These are phyloP conservation scores for Ostrea edulis DNA, from an alignment of 1,140 invertebrate species.

Conservation along the genomic window DNA sequence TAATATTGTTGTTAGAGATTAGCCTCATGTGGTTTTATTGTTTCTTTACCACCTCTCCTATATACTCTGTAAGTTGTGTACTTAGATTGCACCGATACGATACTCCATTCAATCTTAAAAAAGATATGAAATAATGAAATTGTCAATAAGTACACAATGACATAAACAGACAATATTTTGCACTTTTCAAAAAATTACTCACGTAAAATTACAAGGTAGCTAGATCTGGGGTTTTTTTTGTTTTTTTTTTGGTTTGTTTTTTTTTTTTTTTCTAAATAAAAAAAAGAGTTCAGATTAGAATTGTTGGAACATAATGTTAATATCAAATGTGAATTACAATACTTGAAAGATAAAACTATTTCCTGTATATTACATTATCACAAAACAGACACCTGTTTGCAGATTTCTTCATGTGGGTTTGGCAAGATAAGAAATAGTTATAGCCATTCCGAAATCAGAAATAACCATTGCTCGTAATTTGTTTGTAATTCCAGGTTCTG, in stretches of 20 bases:
- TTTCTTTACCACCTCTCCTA: not conserved
- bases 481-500: slow-evolving; percentile 27
- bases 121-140: not conserved
- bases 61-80: not conserved
- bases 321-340: slow-evolving; percentile 34
- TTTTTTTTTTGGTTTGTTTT: no score
- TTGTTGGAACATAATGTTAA: not conserved
- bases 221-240: no score
- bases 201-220: no score
- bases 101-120: not conserved
- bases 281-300: not conserved
- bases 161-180: not conserved
- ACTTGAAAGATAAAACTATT: slow-evolving; percentile 20
- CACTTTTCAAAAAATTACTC: not conserved
- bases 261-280: no score
- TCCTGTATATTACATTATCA: slow-evolving; percentile 29
- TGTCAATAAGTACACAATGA: not conserved
- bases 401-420: slow-evolving; percentile 19
- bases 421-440: slow-evolving; percentile 17
- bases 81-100: not conserved
- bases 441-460: not conserved
- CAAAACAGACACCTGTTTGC: slow-evolving; percentile 2
- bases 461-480: slow-evolving; percentile 6
- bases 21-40: not conserved
- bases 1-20: not conserved